These are phyloP conservation scores for Volucella zonaria DNA, from an alignment of 2,888 invertebrate species.

Conservation along the genomic window DNA sequence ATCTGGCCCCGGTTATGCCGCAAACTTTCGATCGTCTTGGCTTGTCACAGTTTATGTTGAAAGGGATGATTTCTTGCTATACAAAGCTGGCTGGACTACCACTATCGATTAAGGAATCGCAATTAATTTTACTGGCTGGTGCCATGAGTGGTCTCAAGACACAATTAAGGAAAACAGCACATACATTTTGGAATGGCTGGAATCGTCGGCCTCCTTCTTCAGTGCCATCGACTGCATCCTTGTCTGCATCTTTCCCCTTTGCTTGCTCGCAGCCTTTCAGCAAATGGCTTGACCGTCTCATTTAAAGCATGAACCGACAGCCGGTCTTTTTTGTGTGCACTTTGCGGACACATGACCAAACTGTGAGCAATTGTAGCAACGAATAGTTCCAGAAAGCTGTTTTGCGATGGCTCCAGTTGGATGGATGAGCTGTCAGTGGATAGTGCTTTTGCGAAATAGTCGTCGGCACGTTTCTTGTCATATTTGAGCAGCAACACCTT, in stretches of 20 bases:
- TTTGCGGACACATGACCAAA: not conserved
- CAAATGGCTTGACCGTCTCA: not conserved
- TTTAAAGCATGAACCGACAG: no score
- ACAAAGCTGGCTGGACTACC: constrained; percentile 15
- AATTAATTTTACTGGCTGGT: constrained; percentile 5
- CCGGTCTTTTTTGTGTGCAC: not conserved
- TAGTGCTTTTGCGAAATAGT: no score
- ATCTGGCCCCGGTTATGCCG: not conserved
- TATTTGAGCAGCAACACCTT: no score
- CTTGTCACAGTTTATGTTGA: constrained; percentile 15
- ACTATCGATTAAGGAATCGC: constrained; percentile 13
- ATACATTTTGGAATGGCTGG: not conserved
- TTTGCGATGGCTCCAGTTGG: not conserved
- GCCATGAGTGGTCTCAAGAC: not conserved
- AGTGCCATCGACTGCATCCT: not conserved
- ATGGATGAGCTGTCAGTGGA: no score
- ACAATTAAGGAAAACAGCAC: not conserved
- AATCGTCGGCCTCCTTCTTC: not conserved
- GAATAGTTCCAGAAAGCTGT: not conserved
- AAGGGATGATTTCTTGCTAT: constrained; percentile 15
- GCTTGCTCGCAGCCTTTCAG: constrained; percentile 24
- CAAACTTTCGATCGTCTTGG: not conserved
- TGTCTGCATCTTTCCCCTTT: not conserved
- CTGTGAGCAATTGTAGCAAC: no score
- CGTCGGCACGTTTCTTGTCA: no score